A percentile compares a stretch with the other conserved stretches of the same genome.
These are phyloP conservation scores for Hyla sarda DNA, from an alignment of 2,113 vertebrate genomes.

Conservation along the genomic window DNA sequence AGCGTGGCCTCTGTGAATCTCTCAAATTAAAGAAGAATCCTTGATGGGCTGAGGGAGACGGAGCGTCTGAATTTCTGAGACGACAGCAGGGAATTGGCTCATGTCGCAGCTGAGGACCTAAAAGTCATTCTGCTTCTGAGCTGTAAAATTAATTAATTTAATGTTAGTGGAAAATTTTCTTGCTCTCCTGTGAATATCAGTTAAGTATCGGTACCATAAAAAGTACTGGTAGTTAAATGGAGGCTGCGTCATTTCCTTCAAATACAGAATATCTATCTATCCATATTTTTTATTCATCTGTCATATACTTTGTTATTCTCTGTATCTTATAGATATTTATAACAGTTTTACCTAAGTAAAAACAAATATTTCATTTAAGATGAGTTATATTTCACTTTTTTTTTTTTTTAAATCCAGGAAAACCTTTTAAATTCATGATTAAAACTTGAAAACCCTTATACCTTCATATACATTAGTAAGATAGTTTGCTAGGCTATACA, in stretches of 20 bases:
- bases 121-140: constrained; percentile 53
- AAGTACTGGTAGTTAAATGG: constrained; percentile 10
- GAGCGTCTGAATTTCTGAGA: constrained; percentile 49
- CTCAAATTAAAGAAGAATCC: constrained; percentile 59
- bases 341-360: no score
- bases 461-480: no score
- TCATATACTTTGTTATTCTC: no score
- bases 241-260: background rate
- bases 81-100: constrained; percentile 53
- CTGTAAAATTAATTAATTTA: constrained; percentile 57
- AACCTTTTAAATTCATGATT: no score
- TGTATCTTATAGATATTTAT: no score
- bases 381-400: no score
- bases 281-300: background rate
- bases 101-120: constrained; percentile 51
- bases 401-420: no score
- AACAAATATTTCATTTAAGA: no score
- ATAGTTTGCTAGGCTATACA: no score
- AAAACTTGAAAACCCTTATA: no score
- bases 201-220: constrained; percentile 7
- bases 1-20: constrained; percentile 58
- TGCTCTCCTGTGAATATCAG: constrained; percentile 52
- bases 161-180: constrained; percentile 42
- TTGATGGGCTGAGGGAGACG: constrained; percentile 58
- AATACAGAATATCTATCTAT: background rate